These are phyloP conservation scores for Venturia canescens DNA, from an alignment of 1,140 invertebrate genomes.

Conservation along the genomic window DNA sequence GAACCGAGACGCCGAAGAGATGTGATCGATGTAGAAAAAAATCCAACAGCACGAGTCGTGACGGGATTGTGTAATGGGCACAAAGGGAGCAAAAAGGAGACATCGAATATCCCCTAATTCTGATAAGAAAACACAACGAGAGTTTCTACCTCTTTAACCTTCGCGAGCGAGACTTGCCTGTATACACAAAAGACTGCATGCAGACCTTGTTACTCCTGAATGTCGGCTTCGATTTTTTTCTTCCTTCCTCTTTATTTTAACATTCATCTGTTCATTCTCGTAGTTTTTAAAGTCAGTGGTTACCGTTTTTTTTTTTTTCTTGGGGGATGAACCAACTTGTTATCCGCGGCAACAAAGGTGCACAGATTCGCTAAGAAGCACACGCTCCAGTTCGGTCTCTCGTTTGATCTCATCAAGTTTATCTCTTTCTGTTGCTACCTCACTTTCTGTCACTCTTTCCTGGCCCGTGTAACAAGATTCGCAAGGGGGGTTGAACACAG, in stretches of 20 bases:
- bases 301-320: background rate
- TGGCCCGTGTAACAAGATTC: conserved; percentile 27
- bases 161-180: background rate
- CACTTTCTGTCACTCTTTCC: background rate
- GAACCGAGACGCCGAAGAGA: background rate
- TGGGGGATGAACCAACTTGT: conserved; percentile 3
- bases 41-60: background rate
- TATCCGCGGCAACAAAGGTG: background rate
- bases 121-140: conserved; percentile 26
- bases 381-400: background rate
- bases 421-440: background rate
- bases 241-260: background rate
- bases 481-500: background rate
- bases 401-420: background rate
- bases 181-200: conserved; percentile 5
- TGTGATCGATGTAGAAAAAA: background rate
- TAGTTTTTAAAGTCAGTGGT: background rate
- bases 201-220: conserved; percentile 10
- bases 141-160: background rate
- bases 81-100: background rate
- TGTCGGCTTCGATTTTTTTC: background rate
- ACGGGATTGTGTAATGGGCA: background rate
- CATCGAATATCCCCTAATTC: conserved; percentile 31
- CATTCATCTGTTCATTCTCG: background rate
- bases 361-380: background rate